A percentile compares a stretch with the other conserved stretches of the same genome.
These are phyloP conservation scores for Adelognathus sp. DNA, from an alignment of 2,888 invertebrate species.

Conservation along the genomic window DNA sequence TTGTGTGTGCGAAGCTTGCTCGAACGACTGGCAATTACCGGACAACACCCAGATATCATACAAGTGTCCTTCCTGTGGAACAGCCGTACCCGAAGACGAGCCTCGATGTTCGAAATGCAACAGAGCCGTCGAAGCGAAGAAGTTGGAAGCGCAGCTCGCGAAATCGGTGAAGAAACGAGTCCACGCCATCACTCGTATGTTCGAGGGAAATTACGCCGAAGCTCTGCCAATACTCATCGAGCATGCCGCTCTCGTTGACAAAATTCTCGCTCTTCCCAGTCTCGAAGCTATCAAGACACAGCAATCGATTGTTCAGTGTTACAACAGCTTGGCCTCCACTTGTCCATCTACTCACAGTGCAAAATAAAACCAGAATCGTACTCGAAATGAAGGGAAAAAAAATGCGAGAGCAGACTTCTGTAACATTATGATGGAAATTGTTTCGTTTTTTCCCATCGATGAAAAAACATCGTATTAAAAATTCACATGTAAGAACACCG, in stretches of 20 bases:
- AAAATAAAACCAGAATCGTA: neutral
- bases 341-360: neutral
- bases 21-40: conserved; percentile 76
- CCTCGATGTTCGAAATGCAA: conserved; percentile 65
- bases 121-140: conserved; percentile 66
- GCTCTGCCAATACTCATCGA: conserved; percentile 73
- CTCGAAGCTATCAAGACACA: conserved; percentile 77
- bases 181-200: conserved; percentile 73
- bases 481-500: too few relatives aligned
- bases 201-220: conserved; percentile 71
- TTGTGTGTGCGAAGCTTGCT: conserved; percentile 80
- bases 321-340: conserved; percentile 70
- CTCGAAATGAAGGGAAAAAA: neutral
- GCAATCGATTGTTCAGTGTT: conserved; percentile 79
- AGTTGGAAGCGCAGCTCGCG: conserved; percentile 65
- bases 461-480: too few relatives aligned
- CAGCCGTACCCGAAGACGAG: neutral
- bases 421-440: too few relatives aligned
- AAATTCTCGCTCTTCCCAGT: conserved; percentile 71
- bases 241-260: conserved; percentile 72
- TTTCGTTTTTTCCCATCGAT: too few relatives aligned
- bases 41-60: conserved; percentile 63
- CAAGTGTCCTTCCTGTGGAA: conserved; percentile 70
- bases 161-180: conserved; percentile 71
- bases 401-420: neutral